A percentile compares a stretch with the other conserved stretches of the same genome.
Conservation (phyloP, 2,113 vertebrate species). For the Phyllopteryx taeniolatus region DNA sequence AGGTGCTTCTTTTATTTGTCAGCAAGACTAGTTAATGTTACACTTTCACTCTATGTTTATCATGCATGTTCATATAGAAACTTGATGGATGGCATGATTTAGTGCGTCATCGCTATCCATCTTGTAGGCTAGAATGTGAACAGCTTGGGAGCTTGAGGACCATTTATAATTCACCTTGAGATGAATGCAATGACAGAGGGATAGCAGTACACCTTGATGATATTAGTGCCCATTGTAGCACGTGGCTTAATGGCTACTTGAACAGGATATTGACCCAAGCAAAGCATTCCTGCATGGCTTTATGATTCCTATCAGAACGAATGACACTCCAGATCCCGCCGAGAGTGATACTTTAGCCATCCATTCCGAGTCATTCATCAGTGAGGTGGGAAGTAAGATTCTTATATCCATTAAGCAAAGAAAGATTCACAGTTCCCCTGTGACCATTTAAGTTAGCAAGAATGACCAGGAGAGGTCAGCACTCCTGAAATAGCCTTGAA, state of each 20-base stretch:
- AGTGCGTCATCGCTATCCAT: conserved; percentile 38
- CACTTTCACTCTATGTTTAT: conserved; percentile 35
- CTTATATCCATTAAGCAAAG: conserved; percentile 69
- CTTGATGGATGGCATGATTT: conserved; percentile 53
- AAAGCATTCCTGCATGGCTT: conserved; percentile 56
- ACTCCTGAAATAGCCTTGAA: conserved; percentile 65
- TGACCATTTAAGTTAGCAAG: conserved; percentile 62
- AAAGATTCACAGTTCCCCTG: conserved; percentile 68
- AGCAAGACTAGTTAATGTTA: conserved; percentile 47
- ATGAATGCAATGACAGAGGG: conserved; percentile 59
- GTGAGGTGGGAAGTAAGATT: conserved; percentile 59
- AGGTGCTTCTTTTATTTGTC: conserved; percentile 35
- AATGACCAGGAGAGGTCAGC: conserved; percentile 60
- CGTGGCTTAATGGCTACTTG: conserved; percentile 60
- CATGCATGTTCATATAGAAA: conserved; percentile 39
- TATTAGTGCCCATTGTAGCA: conserved; percentile 65
- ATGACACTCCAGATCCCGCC: conserved; percentile 49
- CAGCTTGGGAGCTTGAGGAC: conserved; percentile 32
- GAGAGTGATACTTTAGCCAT: conserved; percentile 66
- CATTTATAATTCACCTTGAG: conserved; percentile 73
- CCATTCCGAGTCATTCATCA: conserved; percentile 67
- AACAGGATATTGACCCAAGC: conserved; percentile 72
- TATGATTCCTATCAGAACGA: conserved; percentile 73
- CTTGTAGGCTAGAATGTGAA: conserved; percentile 19
- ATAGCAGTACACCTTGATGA: conserved; percentile 54